Conservation (phyloP, 1,140 invertebrate species). For the Thaumetopoea pityocampa region DNA sequence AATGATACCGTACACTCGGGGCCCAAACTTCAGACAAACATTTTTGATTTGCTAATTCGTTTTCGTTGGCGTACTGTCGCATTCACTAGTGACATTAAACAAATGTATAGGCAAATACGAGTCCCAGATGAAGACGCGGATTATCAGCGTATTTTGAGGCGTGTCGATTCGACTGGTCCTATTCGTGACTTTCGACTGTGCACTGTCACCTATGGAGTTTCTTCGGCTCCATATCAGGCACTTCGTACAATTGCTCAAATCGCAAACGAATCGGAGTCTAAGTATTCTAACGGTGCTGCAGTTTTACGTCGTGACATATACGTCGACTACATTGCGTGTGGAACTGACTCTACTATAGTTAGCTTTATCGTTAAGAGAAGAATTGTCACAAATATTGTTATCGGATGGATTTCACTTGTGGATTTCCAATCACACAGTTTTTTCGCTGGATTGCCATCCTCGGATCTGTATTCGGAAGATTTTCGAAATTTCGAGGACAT, state of each 20-base stretch:
- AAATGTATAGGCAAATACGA: constrained; percentile 49
- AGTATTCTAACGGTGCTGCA: not conserved
- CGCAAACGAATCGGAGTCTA: not conserved
- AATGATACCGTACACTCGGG: constrained; percentile 39
- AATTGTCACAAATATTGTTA: too few relatives aligned
- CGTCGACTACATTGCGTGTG: constrained; percentile 3
- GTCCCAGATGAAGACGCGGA: constrained; percentile 26
- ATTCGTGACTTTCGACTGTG: constrained; percentile 4
- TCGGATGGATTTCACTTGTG: constrained; percentile 5
- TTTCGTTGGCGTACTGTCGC: constrained; percentile 33
- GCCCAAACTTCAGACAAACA: constrained; percentile 40
- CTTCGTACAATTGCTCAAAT: not conserved
- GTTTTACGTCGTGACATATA: constrained; percentile 1
- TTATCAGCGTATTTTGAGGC: constrained; percentile 46
- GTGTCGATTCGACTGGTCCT: not conserved
- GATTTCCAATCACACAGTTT: constrained; percentile 1
- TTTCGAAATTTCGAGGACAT: constrained; percentile 3
- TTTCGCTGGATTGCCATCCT: not conserved
- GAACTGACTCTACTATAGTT: not conserved
- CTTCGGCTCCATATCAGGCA: constrained; percentile 4
- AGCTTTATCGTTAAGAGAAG: not conserved
- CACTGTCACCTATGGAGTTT: constrained; percentile 9
- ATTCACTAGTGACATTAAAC: constrained; percentile 35
- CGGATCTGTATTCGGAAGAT: too few relatives aligned
- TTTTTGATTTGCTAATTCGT: constrained; percentile 31